Conservation (phyloP, 2,888 invertebrate species). For the Clanis bilineata region DNA sequence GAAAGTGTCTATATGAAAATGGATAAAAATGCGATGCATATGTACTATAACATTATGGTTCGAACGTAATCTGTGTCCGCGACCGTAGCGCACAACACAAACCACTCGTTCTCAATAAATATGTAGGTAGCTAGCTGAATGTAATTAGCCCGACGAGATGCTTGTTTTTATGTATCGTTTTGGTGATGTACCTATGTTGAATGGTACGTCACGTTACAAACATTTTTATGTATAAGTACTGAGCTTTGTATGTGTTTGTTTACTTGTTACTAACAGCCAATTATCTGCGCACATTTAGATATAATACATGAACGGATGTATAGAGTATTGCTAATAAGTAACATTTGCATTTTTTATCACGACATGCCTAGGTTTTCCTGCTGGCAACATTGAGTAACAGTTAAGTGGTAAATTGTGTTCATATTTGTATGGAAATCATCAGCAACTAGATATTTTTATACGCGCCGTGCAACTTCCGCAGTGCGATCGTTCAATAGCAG, state of each 20-base stretch:
- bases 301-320: background rate
- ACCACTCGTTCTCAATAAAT: background rate
- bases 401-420: background rate
- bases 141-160: conserved; percentile 16
- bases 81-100: background rate
- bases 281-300: conserved; percentile 4
- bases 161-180: conserved; percentile 16
- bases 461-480: background rate
- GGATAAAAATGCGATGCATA: conserved; percentile 30
- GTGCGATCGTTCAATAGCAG: background rate
- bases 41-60: conserved; percentile 11
- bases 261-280: conserved; percentile 12
- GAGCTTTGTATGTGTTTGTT: conserved; percentile 3
- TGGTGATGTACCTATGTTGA: conserved; percentile 12
- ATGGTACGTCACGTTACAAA: conserved; percentile 9
- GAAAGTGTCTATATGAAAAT: conserved; percentile 54
- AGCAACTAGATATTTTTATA: background rate
- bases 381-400: conserved; percentile 9
- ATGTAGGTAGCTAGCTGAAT: conserved; percentile 16
- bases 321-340: conserved; percentile 5
- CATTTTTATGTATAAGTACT: conserved; percentile 2
- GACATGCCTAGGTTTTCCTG: conserved; percentile 2
- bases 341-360: conserved; percentile 9
- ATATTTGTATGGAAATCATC: background rate
- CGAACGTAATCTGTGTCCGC: background rate